Evolutionary conservation across 2,113 vertebrate genomes (phyloP).

Genomic region (Callionymus lyra): DNA sequence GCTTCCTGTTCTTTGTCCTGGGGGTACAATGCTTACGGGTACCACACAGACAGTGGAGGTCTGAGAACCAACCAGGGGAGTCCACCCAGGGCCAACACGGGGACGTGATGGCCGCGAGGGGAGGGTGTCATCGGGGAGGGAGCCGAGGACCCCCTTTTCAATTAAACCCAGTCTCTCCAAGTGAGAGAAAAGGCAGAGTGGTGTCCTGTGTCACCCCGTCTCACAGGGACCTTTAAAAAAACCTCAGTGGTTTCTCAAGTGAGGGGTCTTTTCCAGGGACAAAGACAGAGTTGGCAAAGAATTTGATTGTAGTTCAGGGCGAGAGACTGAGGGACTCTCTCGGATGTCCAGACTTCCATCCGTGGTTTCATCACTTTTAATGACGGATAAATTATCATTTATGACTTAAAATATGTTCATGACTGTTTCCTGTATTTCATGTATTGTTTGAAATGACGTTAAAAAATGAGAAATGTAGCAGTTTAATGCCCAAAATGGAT

Average conservation of each 20-base stretch:
- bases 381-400: too few relatives aligned
- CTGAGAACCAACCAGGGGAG: conserved; percentile 45
- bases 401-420: too few relatives aligned
- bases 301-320: conserved; percentile 44
- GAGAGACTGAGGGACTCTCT: too few relatives aligned
- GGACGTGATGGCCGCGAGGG: neutral
- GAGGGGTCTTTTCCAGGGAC: conserved; percentile 49
- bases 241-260: conserved; percentile 51
- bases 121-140: conserved; percentile 25
- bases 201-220: conserved; percentile 48
- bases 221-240: conserved; percentile 50
- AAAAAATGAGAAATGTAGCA: too few relatives aligned
- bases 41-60: conserved; percentile 44
- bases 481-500: too few relatives aligned
- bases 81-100: conserved; percentile 27
- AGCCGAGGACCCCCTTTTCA: conserved; percentile 50
- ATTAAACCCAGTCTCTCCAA: conserved; percentile 33
- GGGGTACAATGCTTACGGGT: conserved; percentile 44
- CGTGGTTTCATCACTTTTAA: too few relatives aligned
- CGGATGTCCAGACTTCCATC: too few relatives aligned
- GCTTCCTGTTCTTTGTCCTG: conserved; percentile 65
- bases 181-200: conserved; percentile 46
- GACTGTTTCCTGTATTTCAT: too few relatives aligned
- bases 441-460: too few relatives aligned
- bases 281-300: conserved; percentile 44